Percentiles rank a stretch among this genome's conserved stretches.
phyloP scores from a whole-genome alignment of 2,888 invertebrate genomes.

The Pristionchus fissidentatus region DNA sequence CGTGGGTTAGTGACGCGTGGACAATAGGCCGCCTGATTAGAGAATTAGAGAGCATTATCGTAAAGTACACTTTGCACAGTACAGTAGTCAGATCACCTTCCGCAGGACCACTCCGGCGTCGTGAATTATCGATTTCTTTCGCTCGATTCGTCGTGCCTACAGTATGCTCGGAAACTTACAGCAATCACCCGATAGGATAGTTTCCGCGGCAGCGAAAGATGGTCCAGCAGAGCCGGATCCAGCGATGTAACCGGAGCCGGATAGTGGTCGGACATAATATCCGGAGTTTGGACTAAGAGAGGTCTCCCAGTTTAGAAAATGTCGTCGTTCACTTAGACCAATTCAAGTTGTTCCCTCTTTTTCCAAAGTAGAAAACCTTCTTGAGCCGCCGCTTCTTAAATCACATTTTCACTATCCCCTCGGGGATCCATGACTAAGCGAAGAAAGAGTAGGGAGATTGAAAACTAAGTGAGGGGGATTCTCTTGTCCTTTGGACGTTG shows the following conservation, averaged over 20 bases:
- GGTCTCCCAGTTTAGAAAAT: constrained; percentile 11
- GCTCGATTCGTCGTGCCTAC: constrained; percentile 9
- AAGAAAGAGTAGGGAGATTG: constrained; percentile 21
- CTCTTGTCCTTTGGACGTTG: background rate
- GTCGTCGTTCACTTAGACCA: constrained; percentile 6
- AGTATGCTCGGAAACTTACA: constrained; percentile 3
- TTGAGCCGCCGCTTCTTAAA: background rate
- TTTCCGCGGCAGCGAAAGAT: constrained; percentile 33
- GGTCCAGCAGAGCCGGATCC: background rate
- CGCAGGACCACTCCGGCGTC: background rate
- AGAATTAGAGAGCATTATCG: no score
- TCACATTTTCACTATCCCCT: background rate
- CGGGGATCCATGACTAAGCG: background rate
- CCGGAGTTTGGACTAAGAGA: background rate
- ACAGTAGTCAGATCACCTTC: background rate
- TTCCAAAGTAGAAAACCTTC: constrained; percentile 27
- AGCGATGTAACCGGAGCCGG: constrained; percentile 4
- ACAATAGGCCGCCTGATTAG: background rate
- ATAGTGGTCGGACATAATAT: background rate
- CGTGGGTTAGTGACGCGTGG: no score
- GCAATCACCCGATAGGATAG: constrained; percentile 17
- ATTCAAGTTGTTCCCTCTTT: background rate
- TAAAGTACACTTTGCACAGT: background rate
- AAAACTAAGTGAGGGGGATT: background rate
- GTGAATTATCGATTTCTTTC: constrained; percentile 31